phyloP scores from a whole-genome alignment of 2,888 invertebrate species.

The Drosophila koepferae region DNA sequence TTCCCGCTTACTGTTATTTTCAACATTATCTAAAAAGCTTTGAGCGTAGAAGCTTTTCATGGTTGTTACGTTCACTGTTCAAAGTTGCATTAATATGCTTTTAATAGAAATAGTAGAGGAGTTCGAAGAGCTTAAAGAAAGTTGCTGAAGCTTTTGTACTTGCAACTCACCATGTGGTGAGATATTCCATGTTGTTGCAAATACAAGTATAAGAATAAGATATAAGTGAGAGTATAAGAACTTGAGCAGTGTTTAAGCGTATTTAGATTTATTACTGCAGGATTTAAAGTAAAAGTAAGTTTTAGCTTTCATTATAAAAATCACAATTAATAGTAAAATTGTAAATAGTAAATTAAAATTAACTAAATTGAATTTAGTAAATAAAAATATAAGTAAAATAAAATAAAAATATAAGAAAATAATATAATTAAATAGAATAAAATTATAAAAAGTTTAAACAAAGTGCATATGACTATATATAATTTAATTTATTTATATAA shows the following conservation, averaged over 20 bases:
- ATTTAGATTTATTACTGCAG: too few species aligned
- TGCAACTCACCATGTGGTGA: background rate
- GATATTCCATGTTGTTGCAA: background rate
- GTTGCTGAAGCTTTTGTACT: background rate
- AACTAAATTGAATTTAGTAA: too few species aligned
- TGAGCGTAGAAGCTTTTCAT: background rate
- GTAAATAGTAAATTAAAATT: too few species aligned
- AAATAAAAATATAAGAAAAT: too few species aligned
- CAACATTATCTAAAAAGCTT: slow-evolving; percentile 9
- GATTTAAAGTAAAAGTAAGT: too few species aligned
- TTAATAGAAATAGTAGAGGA: background rate
- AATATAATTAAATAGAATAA: too few species aligned
- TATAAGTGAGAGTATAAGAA: background rate
- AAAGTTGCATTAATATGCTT: background rate
- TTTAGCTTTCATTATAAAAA: too few species aligned
- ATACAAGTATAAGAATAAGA: background rate
- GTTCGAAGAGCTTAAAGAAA: background rate
- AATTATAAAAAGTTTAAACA: too few species aligned
- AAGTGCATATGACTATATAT: too few species aligned
- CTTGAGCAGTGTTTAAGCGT: background rate
- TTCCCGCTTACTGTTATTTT: background rate
- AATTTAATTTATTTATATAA: too few species aligned
- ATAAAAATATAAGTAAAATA: too few species aligned
- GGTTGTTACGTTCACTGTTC: slow-evolving; percentile 21
- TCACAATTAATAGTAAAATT: too few species aligned